Base-by-base conservation (phyloP, 2,113 vertebrate species). In the Bagarius yarrelli region DNA sequence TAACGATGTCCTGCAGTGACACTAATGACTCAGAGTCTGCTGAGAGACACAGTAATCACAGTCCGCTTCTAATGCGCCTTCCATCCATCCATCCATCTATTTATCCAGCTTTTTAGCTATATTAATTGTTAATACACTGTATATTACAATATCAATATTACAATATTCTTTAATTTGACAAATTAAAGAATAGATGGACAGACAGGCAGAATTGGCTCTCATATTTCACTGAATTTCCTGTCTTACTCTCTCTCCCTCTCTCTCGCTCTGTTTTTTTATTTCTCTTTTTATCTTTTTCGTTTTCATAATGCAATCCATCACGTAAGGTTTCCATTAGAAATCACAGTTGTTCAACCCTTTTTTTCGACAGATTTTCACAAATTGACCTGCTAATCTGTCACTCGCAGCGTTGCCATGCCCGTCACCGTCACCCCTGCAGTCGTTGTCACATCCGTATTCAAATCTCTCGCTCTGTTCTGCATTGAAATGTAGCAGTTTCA, bases 1-100 rank as follows among this genome's bases (percentile, higher is more conserved):
- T 78, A 78, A 72, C 21, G 47, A 60, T 40, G 50, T 80, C 86
- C 74, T 69, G 69, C 66, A 13, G 86, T 86, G 87, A 85, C 85
- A 78, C 82, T 89, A 86, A 88, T 87, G 85, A 87, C 83, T 66
- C 84, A 53, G 80, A 80, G 36, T 56, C 70, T 67, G 60, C 80
- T 79, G 81, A 55, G 78, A 86, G 78, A 87, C 77, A 53, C 81
- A 79, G 84, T 86, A 88, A 87, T 87, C 87, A 89, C 84, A 76
- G 77, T 36, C 67, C 21, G 78, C 59, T 30, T 83, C 25, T 44
- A 71, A 56, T 75, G 36, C 44, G 55, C 30, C 76, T 27, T 73
- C 4, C 9, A 47, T 50, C 67, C 11, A 27, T 71, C 67, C 5
- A 70, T 71, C 67, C 5, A 47, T 70, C 66, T 5, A 25, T 47